Evolutionary conservation across 2,888 invertebrate species (phyloP).

Genomic region (Lymantria monacha): DNA sequence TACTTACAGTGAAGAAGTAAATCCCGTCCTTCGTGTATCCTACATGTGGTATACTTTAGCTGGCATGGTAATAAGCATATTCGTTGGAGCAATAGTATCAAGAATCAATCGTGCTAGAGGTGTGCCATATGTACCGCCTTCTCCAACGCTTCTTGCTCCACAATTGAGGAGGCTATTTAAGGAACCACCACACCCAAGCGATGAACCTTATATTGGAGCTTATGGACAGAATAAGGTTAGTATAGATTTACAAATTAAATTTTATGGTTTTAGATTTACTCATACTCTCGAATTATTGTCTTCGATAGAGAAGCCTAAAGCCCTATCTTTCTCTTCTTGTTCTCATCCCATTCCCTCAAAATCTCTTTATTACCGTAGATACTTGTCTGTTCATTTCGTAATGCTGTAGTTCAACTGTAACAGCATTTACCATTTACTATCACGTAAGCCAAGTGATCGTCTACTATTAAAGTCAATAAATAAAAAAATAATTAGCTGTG

Average conservation of each 20-base stretch:
- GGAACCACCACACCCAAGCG: slow-evolving; percentile 70
- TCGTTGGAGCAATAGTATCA: slow-evolving; percentile 56
- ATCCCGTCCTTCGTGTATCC: slow-evolving; percentile 86
- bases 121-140: slow-evolving; percentile 57
- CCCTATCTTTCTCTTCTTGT: too few species aligned
- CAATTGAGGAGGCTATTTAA: slow-evolving; percentile 83
- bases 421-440: too few species aligned
- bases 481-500: too few species aligned
- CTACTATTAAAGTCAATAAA: too few species aligned
- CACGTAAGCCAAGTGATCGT: too few species aligned
- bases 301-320: too few species aligned
- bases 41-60: slow-evolving; percentile 89
- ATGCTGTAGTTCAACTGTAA: too few species aligned
- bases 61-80: slow-evolving; percentile 58
- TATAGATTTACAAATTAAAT: neutral
- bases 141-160: slow-evolving; percentile 85
- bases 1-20: slow-evolving; percentile 73
- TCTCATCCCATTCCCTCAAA: too few species aligned
- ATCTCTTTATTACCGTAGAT: too few species aligned
- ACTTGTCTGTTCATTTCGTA: too few species aligned
- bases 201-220: slow-evolving; percentile 66
- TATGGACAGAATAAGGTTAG: slow-evolving; percentile 63
- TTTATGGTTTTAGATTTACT: too few species aligned
- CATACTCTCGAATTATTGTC: too few species aligned
- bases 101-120: slow-evolving; percentile 52